Percentiles rank a stretch among this genome's conserved stretches.
phyloP scores from a whole-genome alignment of 2,797 vertebrate species.

The Novumbra hubbsi region DNA sequence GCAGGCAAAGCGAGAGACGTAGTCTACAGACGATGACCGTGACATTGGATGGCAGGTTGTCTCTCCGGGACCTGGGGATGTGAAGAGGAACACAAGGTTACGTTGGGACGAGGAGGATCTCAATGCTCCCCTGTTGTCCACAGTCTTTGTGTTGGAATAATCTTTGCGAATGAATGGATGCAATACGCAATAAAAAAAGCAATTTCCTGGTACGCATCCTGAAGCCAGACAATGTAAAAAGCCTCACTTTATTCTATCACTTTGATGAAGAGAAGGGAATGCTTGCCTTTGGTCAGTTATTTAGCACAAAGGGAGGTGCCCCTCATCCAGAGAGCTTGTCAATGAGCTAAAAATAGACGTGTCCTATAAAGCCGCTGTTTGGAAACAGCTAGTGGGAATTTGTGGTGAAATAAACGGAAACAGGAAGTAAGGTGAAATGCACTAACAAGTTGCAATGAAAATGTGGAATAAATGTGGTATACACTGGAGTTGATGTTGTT shows the following conservation, averaged over 20 bases:
- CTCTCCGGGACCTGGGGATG: constrained; percentile 20
- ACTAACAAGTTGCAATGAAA: background rate
- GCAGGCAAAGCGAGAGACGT: background rate
- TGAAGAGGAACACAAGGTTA: constrained; percentile 20
- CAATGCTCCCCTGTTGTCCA: background rate
- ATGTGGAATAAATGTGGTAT: background rate
- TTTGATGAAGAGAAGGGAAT: background rate
- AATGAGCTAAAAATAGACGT: background rate
- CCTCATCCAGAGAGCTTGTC: constrained; percentile 1
- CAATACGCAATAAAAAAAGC: background rate
- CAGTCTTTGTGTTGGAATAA: background rate
- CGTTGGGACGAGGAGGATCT: background rate
- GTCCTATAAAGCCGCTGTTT: constrained; percentile 5
- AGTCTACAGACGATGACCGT: constrained; percentile 27
- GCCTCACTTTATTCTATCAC: background rate
- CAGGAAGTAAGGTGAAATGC: background rate
- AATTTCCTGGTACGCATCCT: background rate
- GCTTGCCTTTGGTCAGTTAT: background rate
- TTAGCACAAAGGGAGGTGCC: background rate
- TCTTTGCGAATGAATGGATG: too few relatives aligned
- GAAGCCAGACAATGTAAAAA: background rate
- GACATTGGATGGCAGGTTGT: constrained; percentile 38
- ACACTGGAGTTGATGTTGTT: background rate
- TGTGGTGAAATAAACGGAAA: background rate
- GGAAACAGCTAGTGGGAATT: background rate